A percentile compares a stretch with the other conserved stretches of the same genome.
Conservation (phyloP, 2,113 vertebrate genomes). For the Dicentrarchus labrax region DNA sequence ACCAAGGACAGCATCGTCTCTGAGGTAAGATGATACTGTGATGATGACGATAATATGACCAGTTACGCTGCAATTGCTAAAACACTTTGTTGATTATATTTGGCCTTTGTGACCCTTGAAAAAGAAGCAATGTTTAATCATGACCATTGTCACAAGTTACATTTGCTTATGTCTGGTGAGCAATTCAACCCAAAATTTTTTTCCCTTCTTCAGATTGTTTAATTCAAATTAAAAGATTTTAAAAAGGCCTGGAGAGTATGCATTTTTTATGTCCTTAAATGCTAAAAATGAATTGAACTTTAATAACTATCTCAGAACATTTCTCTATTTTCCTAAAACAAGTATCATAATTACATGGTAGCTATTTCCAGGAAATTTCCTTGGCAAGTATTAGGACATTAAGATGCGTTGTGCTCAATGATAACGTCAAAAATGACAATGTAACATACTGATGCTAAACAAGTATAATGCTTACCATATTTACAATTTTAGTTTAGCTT, state of each 20-base stretch:
- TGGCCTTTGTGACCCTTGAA: background rate
- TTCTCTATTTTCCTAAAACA: background rate
- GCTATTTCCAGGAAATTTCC: background rate
- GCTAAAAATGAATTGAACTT: background rate
- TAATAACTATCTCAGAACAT: background rate
- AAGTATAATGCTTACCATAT: background rate
- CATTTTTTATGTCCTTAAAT: too few relatives aligned
- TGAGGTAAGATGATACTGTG: conserved; percentile 74
- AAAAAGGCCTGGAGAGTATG: too few relatives aligned
- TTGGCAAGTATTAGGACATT: background rate
- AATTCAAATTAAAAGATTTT: too few relatives aligned
- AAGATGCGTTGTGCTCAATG: too few relatives aligned
- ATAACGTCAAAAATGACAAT: too few relatives aligned
- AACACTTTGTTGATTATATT: background rate
- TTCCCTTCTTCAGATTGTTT: too few relatives aligned
- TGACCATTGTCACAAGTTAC: background rate
- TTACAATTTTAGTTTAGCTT: background rate
- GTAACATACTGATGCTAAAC: too few relatives aligned
- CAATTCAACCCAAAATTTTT: too few relatives aligned
- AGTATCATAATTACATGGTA: background rate
- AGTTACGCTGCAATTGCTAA: background rate
- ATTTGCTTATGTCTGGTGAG: too few relatives aligned
- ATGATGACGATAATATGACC: background rate
- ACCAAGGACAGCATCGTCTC: conserved; percentile 86
- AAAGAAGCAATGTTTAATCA: background rate